Conservation (phyloP, 1,140 invertebrate genomes). For the Oedothorax gibbosus region DNA sequence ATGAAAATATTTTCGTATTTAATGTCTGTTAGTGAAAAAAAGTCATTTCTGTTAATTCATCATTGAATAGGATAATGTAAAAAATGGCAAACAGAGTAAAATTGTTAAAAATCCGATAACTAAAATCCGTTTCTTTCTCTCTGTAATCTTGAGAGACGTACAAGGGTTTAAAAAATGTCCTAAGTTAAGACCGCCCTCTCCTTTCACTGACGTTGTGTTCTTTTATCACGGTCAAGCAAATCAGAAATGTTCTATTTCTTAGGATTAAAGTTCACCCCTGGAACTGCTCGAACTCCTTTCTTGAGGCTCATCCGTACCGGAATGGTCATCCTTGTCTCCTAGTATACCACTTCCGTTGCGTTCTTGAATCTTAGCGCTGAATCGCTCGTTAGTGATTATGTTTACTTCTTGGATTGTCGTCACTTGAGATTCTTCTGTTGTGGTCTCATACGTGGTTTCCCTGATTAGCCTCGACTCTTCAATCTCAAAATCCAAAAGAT, state of each 20-base stretch:
- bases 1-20: no score
- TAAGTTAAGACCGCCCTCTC: no score
- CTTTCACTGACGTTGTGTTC: no score
- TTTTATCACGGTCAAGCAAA: no score
- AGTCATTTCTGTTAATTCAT: no score
- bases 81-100: no score
- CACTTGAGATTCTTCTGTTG: constrained; percentile 7
- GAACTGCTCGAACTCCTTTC: constrained; percentile 54
- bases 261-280: constrained; percentile 37
- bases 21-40: no score
- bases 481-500: background rate
- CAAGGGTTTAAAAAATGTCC: no score
- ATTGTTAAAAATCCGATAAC: no score
- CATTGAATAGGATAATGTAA: no score
- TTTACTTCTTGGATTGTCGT: constrained; percentile 18
- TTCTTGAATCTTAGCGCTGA: constrained; percentile 28
- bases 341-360: constrained; percentile 43
- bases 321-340: constrained; percentile 14
- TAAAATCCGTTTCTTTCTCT: no score
- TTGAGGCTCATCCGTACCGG: constrained; percentile 23
- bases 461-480: background rate
- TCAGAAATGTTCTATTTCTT: background rate
- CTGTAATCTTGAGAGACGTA: no score
- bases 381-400: background rate
- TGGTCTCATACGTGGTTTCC: background rate